Evolutionary conservation across 2,797 vertebrate species (phyloP), one percentile per base, ranked within the genome.

Genomic region (Pyrocephalus nanus): DNA sequence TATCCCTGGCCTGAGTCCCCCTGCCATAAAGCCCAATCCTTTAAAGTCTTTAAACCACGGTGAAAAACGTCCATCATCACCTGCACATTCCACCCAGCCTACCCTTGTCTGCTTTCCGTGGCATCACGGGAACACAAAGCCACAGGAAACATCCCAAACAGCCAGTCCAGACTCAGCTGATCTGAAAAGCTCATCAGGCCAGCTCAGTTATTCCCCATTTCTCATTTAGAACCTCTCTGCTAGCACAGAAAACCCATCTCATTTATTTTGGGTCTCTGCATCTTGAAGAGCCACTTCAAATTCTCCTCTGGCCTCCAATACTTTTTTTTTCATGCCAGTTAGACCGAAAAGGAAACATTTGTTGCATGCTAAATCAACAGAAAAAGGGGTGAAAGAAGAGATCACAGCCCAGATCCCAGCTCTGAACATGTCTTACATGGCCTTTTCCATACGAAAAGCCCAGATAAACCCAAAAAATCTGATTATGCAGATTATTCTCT

Each of bases 401-500:
- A 36, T 67, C 43, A 55, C 61, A 32, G 45, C 36, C 38, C 71
- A 88, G 54, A 51, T 90, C 92, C 62, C 36, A 38, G 30, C 34
- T 61, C 22, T 27, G 60, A 70, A 88, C 26, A 15, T 71, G 69
- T 8, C 50, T 45, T 34, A 57, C 22, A 3, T 11, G 51, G 66
- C n/a, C 43, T 92, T 51, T 83, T 58, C 69, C 55, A 36, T 16
- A 58, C 58, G 91, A 71, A 88, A 83, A 83, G 10, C 47, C n/a
- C 26, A 80, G 78, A 85, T 74, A 91, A 97, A 77, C 3, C 45
- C 12, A n/a, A 80, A 80, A 89, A 91, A 90, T 40, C 87, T 79
- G 91, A 95, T 92, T 86, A 92, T 55, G 47, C 12, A 67, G 94
- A 42, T 95, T 87, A 78, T 47, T 82, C 83, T 70, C 8, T 84